phyloP scores from a whole-genome alignment of 2,797 vertebrate species.

The Scarus forsteni region DNA sequence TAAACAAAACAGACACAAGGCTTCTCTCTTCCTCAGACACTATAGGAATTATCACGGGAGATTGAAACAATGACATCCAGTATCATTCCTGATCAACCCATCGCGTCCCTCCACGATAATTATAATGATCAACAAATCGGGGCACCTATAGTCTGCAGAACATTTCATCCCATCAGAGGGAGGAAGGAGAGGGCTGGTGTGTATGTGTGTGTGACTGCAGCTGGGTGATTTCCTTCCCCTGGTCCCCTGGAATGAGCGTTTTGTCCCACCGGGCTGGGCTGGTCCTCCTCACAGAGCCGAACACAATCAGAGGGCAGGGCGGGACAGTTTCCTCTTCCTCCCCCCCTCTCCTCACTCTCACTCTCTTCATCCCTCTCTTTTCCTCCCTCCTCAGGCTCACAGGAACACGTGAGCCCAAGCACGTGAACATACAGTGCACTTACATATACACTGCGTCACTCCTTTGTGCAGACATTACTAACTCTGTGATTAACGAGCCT shows the following conservation, averaged over 20 bases:
- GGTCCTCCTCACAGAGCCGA: constrained; percentile 61
- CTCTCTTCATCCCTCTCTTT: constrained; percentile 32
- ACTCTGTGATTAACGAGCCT: background rate
- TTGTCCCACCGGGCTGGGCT: constrained; percentile 79
- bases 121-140: background rate
- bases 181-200: background rate
- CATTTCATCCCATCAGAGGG: constrained; percentile 30
- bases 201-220: constrained; percentile 17
- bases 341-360: constrained; percentile 29
- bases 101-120: too few species aligned
- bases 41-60: too few species aligned
- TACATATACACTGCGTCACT: constrained; percentile 3
- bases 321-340: constrained; percentile 71
- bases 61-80: too few species aligned
- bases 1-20: too few species aligned
- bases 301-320: constrained; percentile 79
- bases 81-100: too few species aligned
- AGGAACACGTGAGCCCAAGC: constrained; percentile 49
- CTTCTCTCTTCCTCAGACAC: too few species aligned
- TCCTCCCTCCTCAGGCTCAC: constrained; percentile 8
- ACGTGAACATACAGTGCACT: constrained; percentile 29
- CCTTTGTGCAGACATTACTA: background rate
- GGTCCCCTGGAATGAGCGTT: constrained; percentile 66
- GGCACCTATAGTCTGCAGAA: constrained; percentile 43
- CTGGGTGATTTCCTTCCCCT: constrained; percentile 69